Percentiles rank a stretch among this genome's conserved stretches.
phyloP scores from a whole-genome alignment of 2,113 vertebrate genomes.

The Uria lomvia region DNA sequence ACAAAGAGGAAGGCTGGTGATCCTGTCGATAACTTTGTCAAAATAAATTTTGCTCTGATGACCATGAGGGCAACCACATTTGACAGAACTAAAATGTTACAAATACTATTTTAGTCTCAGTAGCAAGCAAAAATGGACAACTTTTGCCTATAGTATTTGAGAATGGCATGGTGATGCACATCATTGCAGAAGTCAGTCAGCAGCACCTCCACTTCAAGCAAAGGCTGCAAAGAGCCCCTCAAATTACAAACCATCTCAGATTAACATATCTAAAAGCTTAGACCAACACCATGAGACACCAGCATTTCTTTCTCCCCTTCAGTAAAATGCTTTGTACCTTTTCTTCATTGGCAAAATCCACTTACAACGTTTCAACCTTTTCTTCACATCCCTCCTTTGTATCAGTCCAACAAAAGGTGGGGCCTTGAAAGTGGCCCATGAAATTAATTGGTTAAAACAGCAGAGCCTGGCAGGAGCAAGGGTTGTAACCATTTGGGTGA shows the following conservation, averaged over 20 bases:
- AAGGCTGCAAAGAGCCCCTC: neutral
- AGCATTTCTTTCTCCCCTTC: neutral
- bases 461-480: neutral
- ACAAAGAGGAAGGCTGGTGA: neutral
- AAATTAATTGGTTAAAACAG: neutral
- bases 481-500: neutral
- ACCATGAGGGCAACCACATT: neutral
- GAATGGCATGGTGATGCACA: neutral
- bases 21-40: neutral
- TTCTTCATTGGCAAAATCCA: neutral
- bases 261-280: neutral
- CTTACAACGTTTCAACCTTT: neutral
- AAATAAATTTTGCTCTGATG: neutral
- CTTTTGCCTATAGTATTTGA: neutral
- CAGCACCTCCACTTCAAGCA: neutral
- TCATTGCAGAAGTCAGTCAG: neutral
- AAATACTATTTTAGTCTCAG: neutral
- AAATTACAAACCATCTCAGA: neutral
- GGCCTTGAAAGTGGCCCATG: fast-evolving
- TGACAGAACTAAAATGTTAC: neutral
- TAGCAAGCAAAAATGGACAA: neutral
- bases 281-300: fast-evolving
- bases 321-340: neutral
- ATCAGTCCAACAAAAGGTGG: neutral
- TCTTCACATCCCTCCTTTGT: neutral